These are phyloP conservation scores for Callopanchax toddi DNA, from an alignment of 2,113 vertebrate species.

Conservation along the genomic window DNA sequence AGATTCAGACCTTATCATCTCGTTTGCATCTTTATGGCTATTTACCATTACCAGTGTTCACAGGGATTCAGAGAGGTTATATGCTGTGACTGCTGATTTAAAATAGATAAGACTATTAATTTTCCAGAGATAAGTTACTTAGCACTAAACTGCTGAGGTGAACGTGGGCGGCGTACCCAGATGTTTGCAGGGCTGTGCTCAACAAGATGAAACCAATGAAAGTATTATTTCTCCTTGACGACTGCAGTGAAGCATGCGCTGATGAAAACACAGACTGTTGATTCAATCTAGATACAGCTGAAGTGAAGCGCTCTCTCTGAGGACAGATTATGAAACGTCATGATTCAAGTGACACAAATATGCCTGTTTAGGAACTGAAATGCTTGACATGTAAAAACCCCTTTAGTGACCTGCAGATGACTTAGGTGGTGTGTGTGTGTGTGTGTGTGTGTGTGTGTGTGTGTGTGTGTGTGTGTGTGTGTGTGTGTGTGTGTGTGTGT, in stretches of 20 bases:
- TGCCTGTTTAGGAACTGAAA: slow-evolving; percentile 15
- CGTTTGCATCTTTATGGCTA: not conserved
- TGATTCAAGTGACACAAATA: not conserved
- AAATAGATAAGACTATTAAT: not conserved
- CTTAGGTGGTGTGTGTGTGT: not conserved
- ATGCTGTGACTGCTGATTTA: not conserved
- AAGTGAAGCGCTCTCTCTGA: not conserved
- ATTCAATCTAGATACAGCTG: slow-evolving; percentile 5
- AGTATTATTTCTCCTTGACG: slow-evolving; percentile 27
- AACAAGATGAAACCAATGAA: slow-evolving; percentile 31
- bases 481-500: no score
- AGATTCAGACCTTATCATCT: not conserved
- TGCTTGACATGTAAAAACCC: not conserved
- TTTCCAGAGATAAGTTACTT: not conserved
- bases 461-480: no score
- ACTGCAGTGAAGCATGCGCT: slow-evolving; percentile 27
- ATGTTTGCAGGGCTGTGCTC: slow-evolving; percentile 18
- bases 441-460: no score
- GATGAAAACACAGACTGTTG: slow-evolving; percentile 3
- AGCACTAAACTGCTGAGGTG: not conserved
- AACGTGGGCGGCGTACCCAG: slow-evolving; percentile 33
- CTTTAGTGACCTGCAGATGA: slow-evolving; percentile 17
- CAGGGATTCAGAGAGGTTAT: not conserved
- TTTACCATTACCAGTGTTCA: not conserved
- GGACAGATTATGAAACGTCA: slow-evolving; percentile 15